Base-by-base conservation (phyloP, 1,140 invertebrate species). In the Drosophila bifasciata region DNA sequence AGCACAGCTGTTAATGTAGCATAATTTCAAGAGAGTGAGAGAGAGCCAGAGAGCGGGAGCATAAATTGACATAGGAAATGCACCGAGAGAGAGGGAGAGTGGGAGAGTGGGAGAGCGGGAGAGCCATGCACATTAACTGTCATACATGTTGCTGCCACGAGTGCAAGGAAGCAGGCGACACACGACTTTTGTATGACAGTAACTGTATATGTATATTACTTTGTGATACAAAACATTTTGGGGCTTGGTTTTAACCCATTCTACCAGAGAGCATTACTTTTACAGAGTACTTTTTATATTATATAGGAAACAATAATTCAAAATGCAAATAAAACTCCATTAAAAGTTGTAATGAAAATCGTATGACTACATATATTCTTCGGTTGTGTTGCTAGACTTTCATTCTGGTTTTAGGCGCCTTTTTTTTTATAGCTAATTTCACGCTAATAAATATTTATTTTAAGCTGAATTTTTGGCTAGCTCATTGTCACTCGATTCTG, bases 401-500 rank as follows among this genome's bases (percentile, higher is more conserved):
- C 32, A 4, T 36, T 13, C 32, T 36, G 32, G 11, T 36, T 36
- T 36, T 45, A 15, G 39, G 46, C 62, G 44, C 28, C 15, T 55
- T 67, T 68, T 68, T 13, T 56, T 56, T 61, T n/a, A 43, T 28
- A 41, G 8, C 13, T 9, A 21, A 5, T 51, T 51, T 51, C n/a
- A 28, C 16, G 59, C 62, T 46, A 46, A 66, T 68, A 55, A 68
- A 68, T 68, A 68, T 68, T 68, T 68, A 67, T 67, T 44, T 56
- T 21, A 50, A 60, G 58, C 39, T 28, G 25, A 64, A 68, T 45
- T 67, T 67, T 68, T 41, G 61, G 64, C 53, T 68, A 67, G 62
- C 62, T 67, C 64, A 68, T 68, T 68, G 78, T 80, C 56, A 79
- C 67, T 77, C 75, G 74, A 68, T 56, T 68, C 67, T 68, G 67